A percentile compares a stretch with the other conserved stretches of the same genome.
phyloP scores from a whole-genome alignment of 2,888 invertebrate species.

The Andricus curvator region DNA sequence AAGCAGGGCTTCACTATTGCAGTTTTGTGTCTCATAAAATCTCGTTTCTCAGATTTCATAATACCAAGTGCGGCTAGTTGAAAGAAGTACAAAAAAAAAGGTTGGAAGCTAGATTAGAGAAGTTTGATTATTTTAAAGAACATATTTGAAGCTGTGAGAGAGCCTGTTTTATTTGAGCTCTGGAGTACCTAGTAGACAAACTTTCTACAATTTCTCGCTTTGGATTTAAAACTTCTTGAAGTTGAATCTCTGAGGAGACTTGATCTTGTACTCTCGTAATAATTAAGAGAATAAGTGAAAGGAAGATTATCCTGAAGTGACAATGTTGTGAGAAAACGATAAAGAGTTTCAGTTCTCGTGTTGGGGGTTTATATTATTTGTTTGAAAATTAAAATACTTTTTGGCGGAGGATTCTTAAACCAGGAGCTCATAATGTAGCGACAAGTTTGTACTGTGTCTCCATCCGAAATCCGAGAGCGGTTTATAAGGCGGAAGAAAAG shows the following conservation, averaged over 20 bases:
- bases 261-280: not conserved
- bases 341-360: not conserved
- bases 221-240: slow-evolving; percentile 17
- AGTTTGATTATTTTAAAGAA: not conserved
- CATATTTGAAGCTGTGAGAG: not conserved
- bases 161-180: not conserved
- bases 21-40: not conserved
- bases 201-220: slow-evolving; percentile 1
- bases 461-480: slow-evolving; percentile 1
- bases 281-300: not conserved
- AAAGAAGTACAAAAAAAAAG: not conserved
- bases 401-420: not conserved
- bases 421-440: not conserved
- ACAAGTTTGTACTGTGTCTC: not conserved
- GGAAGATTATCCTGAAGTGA: not conserved
- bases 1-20: not conserved
- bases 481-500: slow-evolving; percentile 31
- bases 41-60: not conserved
- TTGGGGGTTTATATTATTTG: not conserved
- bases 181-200: not conserved
- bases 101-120: not conserved
- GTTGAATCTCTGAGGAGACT: slow-evolving; percentile 4
- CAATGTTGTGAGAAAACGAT: not conserved
- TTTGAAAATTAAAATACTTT: no score
- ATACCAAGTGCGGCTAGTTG: not conserved